These are phyloP conservation scores for Euwallacea fornicatus DNA, from an alignment of 1,140 invertebrate genomes.

Conservation along the genomic window DNA sequence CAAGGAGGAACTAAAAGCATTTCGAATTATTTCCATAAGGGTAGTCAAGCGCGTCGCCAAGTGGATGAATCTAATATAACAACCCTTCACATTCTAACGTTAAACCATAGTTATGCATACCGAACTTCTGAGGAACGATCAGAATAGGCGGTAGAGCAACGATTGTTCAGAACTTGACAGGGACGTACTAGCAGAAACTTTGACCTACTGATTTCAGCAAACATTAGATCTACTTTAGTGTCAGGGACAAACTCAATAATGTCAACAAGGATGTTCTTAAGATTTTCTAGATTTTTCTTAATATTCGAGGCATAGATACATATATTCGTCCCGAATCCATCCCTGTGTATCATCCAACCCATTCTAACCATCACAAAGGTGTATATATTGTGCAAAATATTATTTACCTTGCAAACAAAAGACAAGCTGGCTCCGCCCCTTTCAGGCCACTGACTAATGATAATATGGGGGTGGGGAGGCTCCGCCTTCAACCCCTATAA, in stretches of 20 bases:
- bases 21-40: conserved; percentile 48
- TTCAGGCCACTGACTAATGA: conserved; percentile 52
- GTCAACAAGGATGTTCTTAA: too few species aligned
- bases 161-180: background rate
- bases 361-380: conserved; percentile 50
- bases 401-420: conserved; percentile 54
- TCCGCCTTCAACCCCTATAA: conserved; percentile 37
- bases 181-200: background rate
- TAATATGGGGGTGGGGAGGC: conserved; percentile 44
- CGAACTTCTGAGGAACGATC: conserved; percentile 39
- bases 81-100: conserved; percentile 48
- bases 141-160: conserved; percentile 35
- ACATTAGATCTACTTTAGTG: too few species aligned
- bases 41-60: conserved; percentile 45
- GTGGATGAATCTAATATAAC: conserved; percentile 51
- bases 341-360: conserved; percentile 8
- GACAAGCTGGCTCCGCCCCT: conserved; percentile 48
- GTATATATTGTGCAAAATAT: conserved; percentile 55
- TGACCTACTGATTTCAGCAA: too few species aligned
- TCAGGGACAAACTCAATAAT: too few species aligned
- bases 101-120: conserved; percentile 52
- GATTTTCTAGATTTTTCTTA: too few species aligned
- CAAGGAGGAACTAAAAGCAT: conserved; percentile 46
- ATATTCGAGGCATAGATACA: too few species aligned
- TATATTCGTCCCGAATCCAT: conserved; percentile 4